phyloP scores from a whole-genome alignment of 2,888 invertebrate genomes.

The Panzeria rudis region DNA sequence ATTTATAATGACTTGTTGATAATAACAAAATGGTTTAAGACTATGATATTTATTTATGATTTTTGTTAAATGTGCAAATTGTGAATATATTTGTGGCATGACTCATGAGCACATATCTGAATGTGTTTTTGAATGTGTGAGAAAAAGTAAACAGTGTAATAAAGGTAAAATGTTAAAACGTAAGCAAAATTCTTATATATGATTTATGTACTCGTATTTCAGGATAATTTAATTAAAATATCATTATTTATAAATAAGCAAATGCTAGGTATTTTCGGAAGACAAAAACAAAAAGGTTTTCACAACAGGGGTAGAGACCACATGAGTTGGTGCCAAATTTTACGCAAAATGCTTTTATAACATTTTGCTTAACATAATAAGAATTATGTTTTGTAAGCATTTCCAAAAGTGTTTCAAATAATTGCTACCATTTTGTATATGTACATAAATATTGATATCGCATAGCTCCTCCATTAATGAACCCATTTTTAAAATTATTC shows the following conservation, averaged over 20 bases:
- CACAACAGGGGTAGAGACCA: neutral
- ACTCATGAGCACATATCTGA: neutral
- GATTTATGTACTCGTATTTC: constrained; percentile 50
- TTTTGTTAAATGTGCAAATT: neutral
- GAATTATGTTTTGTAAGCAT: too few relatives aligned
- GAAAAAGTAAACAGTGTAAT: constrained; percentile 11
- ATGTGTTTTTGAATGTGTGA: neutral
- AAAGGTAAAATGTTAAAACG: constrained; percentile 32
- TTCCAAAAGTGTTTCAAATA: neutral
- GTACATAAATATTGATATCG: too few relatives aligned
- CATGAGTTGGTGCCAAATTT: neutral
- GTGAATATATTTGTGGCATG: neutral
- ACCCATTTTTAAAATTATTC: too few relatives aligned
- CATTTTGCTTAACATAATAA: neutral
- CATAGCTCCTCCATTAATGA: too few relatives aligned
- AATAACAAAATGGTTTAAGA: constrained; percentile 34
- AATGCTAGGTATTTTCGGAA: constrained; percentile 26
- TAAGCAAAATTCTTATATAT: constrained; percentile 42
- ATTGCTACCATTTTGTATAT: neutral
- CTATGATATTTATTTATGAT: constrained; percentile 40
- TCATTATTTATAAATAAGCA: constrained; percentile 58
- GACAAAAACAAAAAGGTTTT: neutral
- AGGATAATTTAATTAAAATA: constrained; percentile 62
- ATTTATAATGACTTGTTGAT: constrained; percentile 62
- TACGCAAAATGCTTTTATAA: neutral